Evolutionary conservation across 2,113 vertebrate species (phyloP), one percentile per base, ranked within the genome.

Genomic region (Mirza zaza): DNA sequence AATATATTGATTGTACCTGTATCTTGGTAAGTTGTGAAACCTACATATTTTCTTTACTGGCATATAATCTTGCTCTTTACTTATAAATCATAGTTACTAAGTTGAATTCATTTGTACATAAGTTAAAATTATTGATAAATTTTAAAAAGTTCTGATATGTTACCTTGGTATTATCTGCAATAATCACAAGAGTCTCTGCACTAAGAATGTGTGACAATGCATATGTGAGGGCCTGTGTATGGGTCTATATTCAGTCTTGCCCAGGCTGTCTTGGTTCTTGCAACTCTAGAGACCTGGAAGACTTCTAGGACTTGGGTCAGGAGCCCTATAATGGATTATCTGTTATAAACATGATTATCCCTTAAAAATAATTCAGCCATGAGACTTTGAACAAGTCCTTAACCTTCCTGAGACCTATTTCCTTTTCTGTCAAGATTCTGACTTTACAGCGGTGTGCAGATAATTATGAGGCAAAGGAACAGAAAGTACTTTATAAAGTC

Each of bases 131-230:
- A 82, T 52, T 71, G 23, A 79, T 9, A 57, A n/a, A 23, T 73
- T 79, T 48, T 36, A 70, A 63, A 65, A 20, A 42, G 3, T 63
- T 63, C 21, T 45, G 1, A 7, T 73, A 36, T 70, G 2, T 23
- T 67, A 15, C 27, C 21, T 11, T 57, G 21, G 8, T 20, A 11
- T 61, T 29, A 29, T 1, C 21, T 61, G 4, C 29, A 8, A 70
- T 9, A 39, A 52, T 6, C 48, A 57, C 5, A 23, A 34, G 36
- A 45, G 59, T 52, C 27, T 50, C 34, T 63, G 61, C 15, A 11
- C 0, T n/a, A 21, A 68, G 50, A 20, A 0, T 12, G 17, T 55
- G 18, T 29, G 29, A 50, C 45, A n/a, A 4, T 52, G 8, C 4
- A 1, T 23, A 14, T 36, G 12, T 36, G 34, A 32, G 4, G 20